Evolutionary conservation across 1,140 invertebrate species (phyloP), one percentile per base, ranked within the genome.

Genomic region (Rhagoletis pomonella): DNA sequence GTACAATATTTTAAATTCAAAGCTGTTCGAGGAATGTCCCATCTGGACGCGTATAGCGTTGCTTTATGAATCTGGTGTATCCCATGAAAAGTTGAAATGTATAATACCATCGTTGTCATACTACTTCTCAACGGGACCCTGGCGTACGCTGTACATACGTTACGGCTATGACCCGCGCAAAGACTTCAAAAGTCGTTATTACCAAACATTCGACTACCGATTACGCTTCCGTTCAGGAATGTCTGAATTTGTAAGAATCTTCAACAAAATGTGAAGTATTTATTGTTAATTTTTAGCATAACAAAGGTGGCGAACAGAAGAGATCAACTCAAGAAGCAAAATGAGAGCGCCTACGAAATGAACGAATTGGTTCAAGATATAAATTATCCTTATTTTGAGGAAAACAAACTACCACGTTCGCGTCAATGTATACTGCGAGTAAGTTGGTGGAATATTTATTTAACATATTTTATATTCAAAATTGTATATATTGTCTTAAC

Each of bases 121-220:
- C 92, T 98, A 98, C 92, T 97, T 96, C 93, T 94, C 95, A 14
- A 96, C 95, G 89, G 98, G 98, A 0, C 98, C 98, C 0, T 99
- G 97, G 97, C 94, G 97, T 86, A 95, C 95, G 73, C 95, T 97
- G 90, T 99, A 98, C 96, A 95, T 97, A 0, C 95, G 94, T 91
- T 95, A 96, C 90, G 97, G 97, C 0, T 98, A 97, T 90, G 97
- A 99, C 94, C 97, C 98, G 0, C 94, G 96, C 65, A 96, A 96
- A 90, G 96, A 98, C 89, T 96, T 96, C n/a, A 91, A 94, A 2
- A 94, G 97, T 47, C 96, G 96, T 89, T 95, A 95, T 67, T 98
- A 97, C 93, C 98, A 99, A 93, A 91, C 96, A 12, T 94, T 99
- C 47, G 97, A 98, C 93, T 98, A 97, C 91, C 94, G 98, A 89